Conservation (phyloP, 1,140 invertebrate species). For the Coenobita brevimanus region DNA sequence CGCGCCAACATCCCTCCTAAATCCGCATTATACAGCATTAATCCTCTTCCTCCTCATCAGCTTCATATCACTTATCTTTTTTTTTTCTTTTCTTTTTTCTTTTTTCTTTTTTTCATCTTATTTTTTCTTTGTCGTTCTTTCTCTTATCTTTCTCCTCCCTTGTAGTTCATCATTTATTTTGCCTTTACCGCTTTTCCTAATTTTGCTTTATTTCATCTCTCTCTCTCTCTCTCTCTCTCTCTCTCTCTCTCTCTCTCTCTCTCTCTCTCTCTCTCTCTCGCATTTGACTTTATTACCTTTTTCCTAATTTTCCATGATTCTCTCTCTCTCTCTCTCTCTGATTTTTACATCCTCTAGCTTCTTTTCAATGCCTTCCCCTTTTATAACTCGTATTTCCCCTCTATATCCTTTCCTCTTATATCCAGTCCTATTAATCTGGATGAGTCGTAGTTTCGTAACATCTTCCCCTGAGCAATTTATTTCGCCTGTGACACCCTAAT, state of each 20-base stretch:
- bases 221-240: background rate
- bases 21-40: no score
- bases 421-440: no score
- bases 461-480: no score
- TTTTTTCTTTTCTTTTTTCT: background rate
- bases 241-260: constrained; percentile 17
- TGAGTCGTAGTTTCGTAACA: no score
- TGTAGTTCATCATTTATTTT: background rate
- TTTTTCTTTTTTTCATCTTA: background rate
- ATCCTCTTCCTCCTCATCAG: background rate
- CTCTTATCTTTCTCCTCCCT: background rate
- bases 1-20: no score
- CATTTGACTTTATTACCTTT: no score
- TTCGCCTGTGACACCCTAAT: no score
- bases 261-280: no score
- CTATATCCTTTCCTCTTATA: no score
- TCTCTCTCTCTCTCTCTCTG: constrained; percentile 6
- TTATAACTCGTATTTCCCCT: background rate
- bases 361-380: background rate
- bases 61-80: background rate
- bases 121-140: background rate
- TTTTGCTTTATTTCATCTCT: background rate
- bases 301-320: no score
- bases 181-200: background rate
- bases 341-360: background rate